Base-by-base conservation (phyloP, 2,113 vertebrate species). In the Nanorana parkeri region DNA sequence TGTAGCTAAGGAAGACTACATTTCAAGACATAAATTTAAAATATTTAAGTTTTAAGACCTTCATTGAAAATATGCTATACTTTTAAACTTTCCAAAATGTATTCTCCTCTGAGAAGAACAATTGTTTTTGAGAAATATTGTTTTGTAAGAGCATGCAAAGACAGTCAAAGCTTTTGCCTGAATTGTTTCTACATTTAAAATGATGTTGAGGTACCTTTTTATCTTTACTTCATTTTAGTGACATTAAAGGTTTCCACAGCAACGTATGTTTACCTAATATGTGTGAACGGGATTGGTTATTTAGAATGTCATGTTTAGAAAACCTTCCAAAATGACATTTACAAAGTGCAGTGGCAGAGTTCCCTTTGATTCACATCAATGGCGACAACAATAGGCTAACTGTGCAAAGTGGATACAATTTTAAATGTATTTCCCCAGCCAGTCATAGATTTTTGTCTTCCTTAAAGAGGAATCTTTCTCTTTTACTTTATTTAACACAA, bases 231-330 rank as follows among this genome's bases (percentile, higher is more conserved):
- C 47, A 20, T 55, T 56, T 56, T 13, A 41, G 5, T 24, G 56
- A 23, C 56, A 63, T 76, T 76, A 64, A 47, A 23, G 4, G 17
- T 76, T 76, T 76, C 56, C 56, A 76, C 26, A 24, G 58, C 10
- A 63, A 64, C 73, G 8, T 26, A 17, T 23, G 36, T 76, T 63
- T 76, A n/a, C 36, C 47, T 63, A 63, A 23, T 51, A 76, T 76
- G 58, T 76, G n/a, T 61, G 73, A 63, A 76, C 47, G 58, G n/a
- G 16, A 63, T 76, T 64, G 56, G 32, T 63, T 76, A 58, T 76
- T 23, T 61, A 61, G 63, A 76, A 63, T 64, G 29, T 61, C 56
- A 76, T 24, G 56, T 41, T 75, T 75, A 28, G 28, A 32, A 36
- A 36, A 60, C 36, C 26, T 36, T 36, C 32, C 54, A 60, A 32